Percentiles rank a stretch among this genome's conserved stretches.
phyloP scores from a whole-genome alignment of 2,797 vertebrate species.

The Echeneis naucrates region DNA sequence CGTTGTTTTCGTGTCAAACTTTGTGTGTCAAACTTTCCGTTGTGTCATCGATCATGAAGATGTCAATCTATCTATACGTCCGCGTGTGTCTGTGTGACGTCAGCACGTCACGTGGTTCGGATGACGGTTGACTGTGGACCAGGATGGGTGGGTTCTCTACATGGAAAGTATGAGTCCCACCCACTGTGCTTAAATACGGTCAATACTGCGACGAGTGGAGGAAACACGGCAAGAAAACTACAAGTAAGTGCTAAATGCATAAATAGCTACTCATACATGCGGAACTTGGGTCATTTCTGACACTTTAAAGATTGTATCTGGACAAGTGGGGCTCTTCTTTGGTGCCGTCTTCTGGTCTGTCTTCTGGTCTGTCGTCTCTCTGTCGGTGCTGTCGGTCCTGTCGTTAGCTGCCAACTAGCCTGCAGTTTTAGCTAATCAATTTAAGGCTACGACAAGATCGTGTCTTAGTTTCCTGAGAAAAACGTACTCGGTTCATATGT shows the following conservation, averaged over 20 bases:
- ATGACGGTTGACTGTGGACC: neutral
- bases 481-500: neutral
- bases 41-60: neutral
- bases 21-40: constrained; percentile 58
- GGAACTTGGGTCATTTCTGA: fast-evolving
- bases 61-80: too few relatives aligned
- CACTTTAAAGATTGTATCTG: neutral
- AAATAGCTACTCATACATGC: neutral
- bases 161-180: constrained; percentile 75
- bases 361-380: too few relatives aligned
- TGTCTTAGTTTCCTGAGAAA: neutral
- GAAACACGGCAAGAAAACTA: constrained; percentile 44
- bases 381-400: constrained; percentile 3
- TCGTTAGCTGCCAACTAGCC: constrained; percentile 7
- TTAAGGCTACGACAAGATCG: neutral
- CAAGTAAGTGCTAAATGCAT: constrained; percentile 69
- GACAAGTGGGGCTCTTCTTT: neutral
- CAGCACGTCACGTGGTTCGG: constrained; percentile 14
- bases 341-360: neutral
- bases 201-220: neutral
- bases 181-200: constrained; percentile 54
- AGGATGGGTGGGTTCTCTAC: constrained; percentile 41
- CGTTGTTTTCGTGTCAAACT: constrained; percentile 37
- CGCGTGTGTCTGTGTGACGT: constrained; percentile 11
- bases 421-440: neutral